Percentiles rank a stretch among this genome's conserved stretches.
These are phyloP conservation scores for Lithophane ornitopus DNA, from an alignment of 2,888 invertebrate species.

Conservation along the genomic window DNA sequence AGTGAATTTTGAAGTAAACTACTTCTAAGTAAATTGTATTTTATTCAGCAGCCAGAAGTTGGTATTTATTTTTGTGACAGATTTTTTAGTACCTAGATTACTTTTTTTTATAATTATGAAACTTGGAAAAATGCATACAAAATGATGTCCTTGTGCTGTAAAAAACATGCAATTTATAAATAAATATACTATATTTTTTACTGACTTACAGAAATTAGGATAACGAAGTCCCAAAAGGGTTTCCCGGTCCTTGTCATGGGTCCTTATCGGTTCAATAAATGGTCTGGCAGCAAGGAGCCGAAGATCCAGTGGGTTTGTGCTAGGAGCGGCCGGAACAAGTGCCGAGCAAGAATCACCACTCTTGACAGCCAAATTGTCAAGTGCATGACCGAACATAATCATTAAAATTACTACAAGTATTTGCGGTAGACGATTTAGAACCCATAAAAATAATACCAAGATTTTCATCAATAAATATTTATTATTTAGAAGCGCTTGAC, in stretches of 20 bases:
- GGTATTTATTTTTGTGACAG: not conserved
- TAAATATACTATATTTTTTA: not conserved
- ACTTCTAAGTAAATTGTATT: not conserved
- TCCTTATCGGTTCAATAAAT: conserved; percentile 50
- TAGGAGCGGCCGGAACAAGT: not conserved
- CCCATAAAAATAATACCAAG: not conserved
- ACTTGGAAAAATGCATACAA: not conserved
- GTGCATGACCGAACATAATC: not conserved
- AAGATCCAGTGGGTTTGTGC: conserved; percentile 66
- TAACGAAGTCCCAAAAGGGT: conserved; percentile 22
- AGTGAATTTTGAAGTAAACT: not conserved
- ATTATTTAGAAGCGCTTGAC: not conserved
- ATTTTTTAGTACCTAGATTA: no score
- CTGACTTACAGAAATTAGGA: conserved; percentile 17
- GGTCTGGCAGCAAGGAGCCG: conserved; percentile 48
- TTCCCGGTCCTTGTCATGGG: conserved; percentile 62
- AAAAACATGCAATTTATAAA: not conserved
- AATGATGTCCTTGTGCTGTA: not conserved
- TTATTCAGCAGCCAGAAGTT: not conserved
- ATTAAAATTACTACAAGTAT: not conserved
- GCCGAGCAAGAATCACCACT: conserved; percentile 19
- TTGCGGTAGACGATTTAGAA: no score
- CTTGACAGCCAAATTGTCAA: not conserved
- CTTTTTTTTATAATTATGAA: not conserved
- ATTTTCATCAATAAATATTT: not conserved